Percentiles rank a stretch among this genome's conserved stretches.
Conservation (phyloP, 2,888 invertebrate genomes). For the Omphaloscelis lunosa region DNA sequence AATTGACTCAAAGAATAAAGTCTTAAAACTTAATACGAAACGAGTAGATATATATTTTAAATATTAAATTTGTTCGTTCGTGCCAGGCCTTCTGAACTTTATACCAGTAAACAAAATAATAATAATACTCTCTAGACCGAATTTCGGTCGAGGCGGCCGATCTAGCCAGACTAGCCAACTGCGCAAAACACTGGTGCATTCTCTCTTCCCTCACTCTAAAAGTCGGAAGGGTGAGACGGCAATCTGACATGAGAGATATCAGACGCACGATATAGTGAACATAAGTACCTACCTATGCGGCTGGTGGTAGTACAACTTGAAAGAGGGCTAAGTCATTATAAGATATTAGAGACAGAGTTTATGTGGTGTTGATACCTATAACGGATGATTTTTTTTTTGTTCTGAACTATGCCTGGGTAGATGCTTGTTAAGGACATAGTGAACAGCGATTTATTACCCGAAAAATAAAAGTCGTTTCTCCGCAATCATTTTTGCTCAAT, state of each 20-base stretch:
- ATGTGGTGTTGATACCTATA: neutral
- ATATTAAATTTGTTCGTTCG: neutral
- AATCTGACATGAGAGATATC: neutral
- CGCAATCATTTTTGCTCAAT: no score
- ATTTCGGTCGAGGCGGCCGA: neutral
- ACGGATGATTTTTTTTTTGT: no score
- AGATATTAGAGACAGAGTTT: neutral
- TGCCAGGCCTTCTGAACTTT: neutral
- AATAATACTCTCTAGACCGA: neutral
- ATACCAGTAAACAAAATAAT: neutral
- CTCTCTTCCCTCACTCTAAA: neutral
- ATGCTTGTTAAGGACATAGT: no score
- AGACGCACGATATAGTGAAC: neutral
- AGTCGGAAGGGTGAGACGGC: neutral
- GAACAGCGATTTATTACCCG: no score
- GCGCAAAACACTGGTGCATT: neutral
- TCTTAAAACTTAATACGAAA: neutral
- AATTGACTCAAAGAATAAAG: neutral
- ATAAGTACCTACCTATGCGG: no score
- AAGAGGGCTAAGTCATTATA: neutral
- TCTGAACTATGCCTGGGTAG: no score
- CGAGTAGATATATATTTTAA: no score
- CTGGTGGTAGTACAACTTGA: neutral
- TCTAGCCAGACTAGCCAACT: neutral
- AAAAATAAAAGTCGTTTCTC: no score